Evolutionary conservation across 1,140 invertebrate species (phyloP).

Genomic region (Arion vulgaris): DNA sequence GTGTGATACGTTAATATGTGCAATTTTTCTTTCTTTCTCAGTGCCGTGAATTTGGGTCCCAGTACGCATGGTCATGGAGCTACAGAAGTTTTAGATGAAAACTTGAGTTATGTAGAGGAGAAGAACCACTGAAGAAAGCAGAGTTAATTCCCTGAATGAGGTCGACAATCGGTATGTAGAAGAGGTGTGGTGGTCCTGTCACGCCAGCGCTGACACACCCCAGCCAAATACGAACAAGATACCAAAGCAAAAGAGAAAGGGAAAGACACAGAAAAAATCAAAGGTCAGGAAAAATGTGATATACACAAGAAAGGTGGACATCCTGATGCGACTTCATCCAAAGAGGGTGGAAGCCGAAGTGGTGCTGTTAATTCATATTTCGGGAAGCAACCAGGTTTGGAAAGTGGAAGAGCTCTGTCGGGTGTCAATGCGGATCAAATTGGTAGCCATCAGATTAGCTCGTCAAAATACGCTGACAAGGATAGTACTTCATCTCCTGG

Average conservation of each 20-base stretch:
- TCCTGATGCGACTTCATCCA: constrained; percentile 28
- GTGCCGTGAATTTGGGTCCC: constrained; percentile 54
- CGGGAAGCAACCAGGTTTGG: constrained; percentile 7
- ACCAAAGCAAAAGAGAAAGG: constrained; percentile 49
- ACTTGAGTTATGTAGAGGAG: constrained; percentile 64
- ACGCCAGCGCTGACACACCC: constrained; percentile 51
- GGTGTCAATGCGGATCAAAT: not conserved
- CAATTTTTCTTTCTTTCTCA: constrained; percentile 40
- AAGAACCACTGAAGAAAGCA: constrained; percentile 57
- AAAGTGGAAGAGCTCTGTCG: not conserved
- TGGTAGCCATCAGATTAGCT: constrained; percentile 5
- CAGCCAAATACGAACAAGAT: constrained; percentile 61
- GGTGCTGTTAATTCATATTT: constrained; percentile 15
- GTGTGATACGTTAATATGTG: not conserved
- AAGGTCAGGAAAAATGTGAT: constrained; percentile 25
- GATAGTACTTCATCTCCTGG: constrained; percentile 24
- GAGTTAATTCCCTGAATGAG: constrained; percentile 50
- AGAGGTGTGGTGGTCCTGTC: constrained; percentile 54
- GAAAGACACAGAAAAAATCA: constrained; percentile 37
- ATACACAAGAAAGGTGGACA: constrained; percentile 16
- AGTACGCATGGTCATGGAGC: constrained; percentile 61
- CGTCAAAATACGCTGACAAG: constrained; percentile 14
- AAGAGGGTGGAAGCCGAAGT: constrained; percentile 11
- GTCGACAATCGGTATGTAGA: constrained; percentile 65
- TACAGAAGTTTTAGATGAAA: constrained; percentile 69